Evolutionary conservation across 1,140 invertebrate genomes (phyloP), one percentile per base, ranked within the genome.

Genomic region (Drosophila pectinifera): DNA sequence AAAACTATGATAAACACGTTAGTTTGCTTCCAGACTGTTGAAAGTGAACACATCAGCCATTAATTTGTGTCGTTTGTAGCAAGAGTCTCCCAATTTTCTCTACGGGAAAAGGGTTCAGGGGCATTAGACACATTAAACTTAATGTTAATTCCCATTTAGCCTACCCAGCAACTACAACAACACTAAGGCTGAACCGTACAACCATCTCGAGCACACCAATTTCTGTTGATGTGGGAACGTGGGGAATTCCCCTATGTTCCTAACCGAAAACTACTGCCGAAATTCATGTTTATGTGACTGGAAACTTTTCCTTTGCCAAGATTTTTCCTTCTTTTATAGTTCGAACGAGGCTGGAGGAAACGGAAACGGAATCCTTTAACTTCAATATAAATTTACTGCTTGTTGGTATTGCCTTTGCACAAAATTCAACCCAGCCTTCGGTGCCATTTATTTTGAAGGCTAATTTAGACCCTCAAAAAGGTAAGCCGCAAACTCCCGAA

Each of bases 241-340:
- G 55, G 77, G 26, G 45, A 53, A 49, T 58, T 45, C 43, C 67
- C 67, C 46, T 31, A 49, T 38, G 43, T 76, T 76, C 75, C 74
- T 73, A 76, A 73, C 83, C 72, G 61, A 80, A 88, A 88, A 89
- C 89, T 89, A 89, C 84, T 59, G 77, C 77, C 84, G 62, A 84
- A 88, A 89, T 88, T 88, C 89, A 88, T 88, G 84, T 88, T 88
- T 89, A 88, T 88, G 84, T 70, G 84, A 83, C 84, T 89, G 77
- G 61, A 80, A 84, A 88, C 59, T 88, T 88, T 86, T 86, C 55
- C 58, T 28, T 36, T 28, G n/a, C 28, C 20, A 20, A 14, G 16
- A 41, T 53, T 43, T 45, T 69, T 48, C 39, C 31, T 46, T 31
- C 65, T 83, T 88, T 83, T 83, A 80, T 89, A 89, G 84, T 89